Conservation (phyloP, 2,797 vertebrate species). For the Craterocephalus amniculus region DNA sequence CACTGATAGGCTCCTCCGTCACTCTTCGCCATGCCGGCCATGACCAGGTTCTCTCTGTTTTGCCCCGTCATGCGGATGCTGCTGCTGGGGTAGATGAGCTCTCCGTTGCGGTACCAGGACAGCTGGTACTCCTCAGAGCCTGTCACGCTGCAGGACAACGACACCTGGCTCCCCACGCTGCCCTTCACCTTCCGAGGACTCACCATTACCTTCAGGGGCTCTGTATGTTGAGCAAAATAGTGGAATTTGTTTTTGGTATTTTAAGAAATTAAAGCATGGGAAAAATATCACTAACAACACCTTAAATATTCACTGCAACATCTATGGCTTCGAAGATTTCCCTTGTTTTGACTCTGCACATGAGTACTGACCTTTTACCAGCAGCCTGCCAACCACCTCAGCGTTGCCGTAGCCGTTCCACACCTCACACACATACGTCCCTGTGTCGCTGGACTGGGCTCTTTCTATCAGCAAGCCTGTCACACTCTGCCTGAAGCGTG, state of each 20-base stretch:
- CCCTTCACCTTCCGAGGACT: conserved; percentile 95
- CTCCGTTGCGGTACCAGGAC: conserved; percentile 96
- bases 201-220: conserved; percentile 91
- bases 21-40: conserved; percentile 98
- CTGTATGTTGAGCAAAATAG: conserved; percentile 70
- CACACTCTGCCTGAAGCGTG: conserved; percentile 93
- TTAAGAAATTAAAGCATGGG: background rate
- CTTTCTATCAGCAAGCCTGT: conserved; percentile 94
- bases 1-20: conserved; percentile 98
- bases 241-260: background rate
- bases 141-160: conserved; percentile 92
- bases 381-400: conserved; percentile 90
- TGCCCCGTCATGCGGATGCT: conserved; percentile 92
- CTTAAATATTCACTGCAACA: background rate
- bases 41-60: conserved; percentile 93
- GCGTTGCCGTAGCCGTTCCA: conserved; percentile 97
- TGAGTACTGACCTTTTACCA: conserved; percentile 92
- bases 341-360: conserved; percentile 2
- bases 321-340: background rate
- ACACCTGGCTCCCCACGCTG: conserved; percentile 97
- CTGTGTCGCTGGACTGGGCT: conserved; percentile 89
- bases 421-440: conserved; percentile 95
- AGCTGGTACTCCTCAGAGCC: conserved; percentile 94
- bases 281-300: background rate
- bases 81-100: conserved; percentile 92